Evolutionary conservation across 2,888 invertebrate species (phyloP).

Genomic region (Sipha maydis): DNA sequence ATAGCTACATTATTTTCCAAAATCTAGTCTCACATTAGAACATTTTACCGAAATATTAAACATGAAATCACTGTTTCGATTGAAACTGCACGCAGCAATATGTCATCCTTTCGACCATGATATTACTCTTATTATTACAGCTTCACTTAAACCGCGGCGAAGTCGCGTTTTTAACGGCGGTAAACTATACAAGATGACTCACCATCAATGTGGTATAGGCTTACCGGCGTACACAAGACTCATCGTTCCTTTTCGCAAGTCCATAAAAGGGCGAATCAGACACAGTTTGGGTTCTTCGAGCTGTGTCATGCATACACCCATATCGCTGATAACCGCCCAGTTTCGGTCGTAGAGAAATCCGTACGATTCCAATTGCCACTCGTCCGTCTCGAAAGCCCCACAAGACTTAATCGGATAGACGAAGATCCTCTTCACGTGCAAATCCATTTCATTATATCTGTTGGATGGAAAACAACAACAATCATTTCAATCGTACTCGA

Average conservation of each 20-base stretch:
- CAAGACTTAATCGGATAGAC: conserved; percentile 94
- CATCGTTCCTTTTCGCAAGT: conserved; percentile 72
- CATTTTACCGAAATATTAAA: no score
- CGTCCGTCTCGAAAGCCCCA: conserved; percentile 77
- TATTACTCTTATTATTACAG: no score
- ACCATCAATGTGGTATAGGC: not conserved
- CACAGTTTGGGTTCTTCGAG: conserved; percentile 85
- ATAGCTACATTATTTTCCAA: no score
- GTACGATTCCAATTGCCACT: conserved; percentile 79
- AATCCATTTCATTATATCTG: conserved; percentile 49
- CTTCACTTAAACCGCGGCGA: no score
- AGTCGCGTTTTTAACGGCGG: no score
- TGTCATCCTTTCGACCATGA: no score
- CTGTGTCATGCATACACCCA: conserved; percentile 87
- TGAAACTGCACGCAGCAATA: no score
- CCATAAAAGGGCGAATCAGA: conserved; percentile 78
- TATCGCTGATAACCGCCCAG: conserved; percentile 90
- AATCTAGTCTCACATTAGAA: no score
- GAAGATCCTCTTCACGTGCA: conserved; percentile 69
- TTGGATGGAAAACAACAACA: not conserved
- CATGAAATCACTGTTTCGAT: no score
- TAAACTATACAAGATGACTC: no score
- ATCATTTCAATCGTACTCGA: not conserved
- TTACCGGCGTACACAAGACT: conserved; percentile 74
- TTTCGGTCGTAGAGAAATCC: conserved; percentile 90